These are phyloP conservation scores for Labeo rohita DNA, from an alignment of 2,113 vertebrate species.

Conservation along the genomic window DNA sequence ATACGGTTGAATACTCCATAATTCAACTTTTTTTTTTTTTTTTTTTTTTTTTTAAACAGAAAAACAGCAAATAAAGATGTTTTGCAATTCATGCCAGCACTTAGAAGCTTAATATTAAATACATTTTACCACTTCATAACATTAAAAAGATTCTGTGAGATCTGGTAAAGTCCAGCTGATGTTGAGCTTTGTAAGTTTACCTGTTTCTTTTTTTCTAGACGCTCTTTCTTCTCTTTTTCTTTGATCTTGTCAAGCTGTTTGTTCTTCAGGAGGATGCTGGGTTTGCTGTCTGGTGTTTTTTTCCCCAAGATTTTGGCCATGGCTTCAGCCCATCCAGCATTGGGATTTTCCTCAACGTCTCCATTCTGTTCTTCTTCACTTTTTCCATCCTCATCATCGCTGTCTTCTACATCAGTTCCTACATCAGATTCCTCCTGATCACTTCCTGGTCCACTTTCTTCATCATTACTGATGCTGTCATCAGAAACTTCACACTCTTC, in stretches of 20 bases:
- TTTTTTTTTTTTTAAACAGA: no score
- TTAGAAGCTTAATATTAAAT: background rate
- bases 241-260: constrained; percentile 83
- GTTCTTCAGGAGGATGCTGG: constrained; percentile 85
- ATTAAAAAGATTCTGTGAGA: background rate
- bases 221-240: constrained; percentile 77
- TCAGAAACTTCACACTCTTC: constrained; percentile 26
- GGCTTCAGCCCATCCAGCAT: constrained; percentile 89
- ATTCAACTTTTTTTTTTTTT: background rate
- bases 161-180: background rate
- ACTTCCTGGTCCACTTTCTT: background rate
- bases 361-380: constrained; percentile 29
- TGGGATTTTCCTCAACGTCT: constrained; percentile 59
- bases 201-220: constrained; percentile 81
- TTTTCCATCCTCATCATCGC: constrained; percentile 38
- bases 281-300: constrained; percentile 75
- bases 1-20: background rate
- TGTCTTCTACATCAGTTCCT: background rate
- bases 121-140: background rate
- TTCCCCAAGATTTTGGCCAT: constrained; percentile 94
- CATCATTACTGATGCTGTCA: constrained; percentile 21
- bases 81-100: background rate
- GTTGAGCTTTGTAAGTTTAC: constrained; percentile 61
- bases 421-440: constrained; percentile 20
- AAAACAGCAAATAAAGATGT: background rate